Evolutionary conservation across 2,113 vertebrate species (phyloP).

Genomic region (Drymodes brunneopygia): DNA sequence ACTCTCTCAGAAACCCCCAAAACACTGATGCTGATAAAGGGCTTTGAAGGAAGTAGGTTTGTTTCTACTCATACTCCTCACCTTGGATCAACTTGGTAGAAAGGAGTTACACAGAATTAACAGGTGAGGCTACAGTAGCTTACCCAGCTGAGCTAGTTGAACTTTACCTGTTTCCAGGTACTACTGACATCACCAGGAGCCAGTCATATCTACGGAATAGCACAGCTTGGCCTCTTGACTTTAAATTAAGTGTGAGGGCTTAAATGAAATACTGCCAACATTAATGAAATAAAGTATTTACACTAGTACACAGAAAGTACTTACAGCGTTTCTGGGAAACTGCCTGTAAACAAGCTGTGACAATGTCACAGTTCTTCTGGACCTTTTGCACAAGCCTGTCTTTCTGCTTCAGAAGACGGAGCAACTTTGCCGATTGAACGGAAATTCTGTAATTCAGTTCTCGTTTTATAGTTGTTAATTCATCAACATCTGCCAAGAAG

Average conservation of each 20-base stretch:
- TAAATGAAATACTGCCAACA: background rate
- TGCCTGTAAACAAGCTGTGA: slow-evolving; percentile 93
- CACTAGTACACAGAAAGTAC: slow-evolving; percentile 20
- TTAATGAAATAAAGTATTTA: background rate
- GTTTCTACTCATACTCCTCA: background rate
- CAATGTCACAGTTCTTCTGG: slow-evolving; percentile 90
- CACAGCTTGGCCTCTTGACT: background rate
- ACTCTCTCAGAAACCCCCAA: background rate
- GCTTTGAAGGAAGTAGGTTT: background rate
- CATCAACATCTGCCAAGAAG: slow-evolving; percentile 73
- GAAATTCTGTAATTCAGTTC: slow-evolving; percentile 86
- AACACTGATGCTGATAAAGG: background rate
- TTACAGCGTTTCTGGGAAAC: slow-evolving; percentile 94
- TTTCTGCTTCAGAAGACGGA: slow-evolving; percentile 89
- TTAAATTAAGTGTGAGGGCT: background rate
- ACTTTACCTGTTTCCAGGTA: background rate
- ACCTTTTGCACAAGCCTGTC: slow-evolving; percentile 84
- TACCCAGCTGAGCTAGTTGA: background rate
- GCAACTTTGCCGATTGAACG: slow-evolving; percentile 87
- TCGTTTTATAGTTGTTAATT: slow-evolving; percentile 81
- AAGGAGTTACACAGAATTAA: background rate
- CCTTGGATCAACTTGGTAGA: background rate
- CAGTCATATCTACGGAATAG: background rate
- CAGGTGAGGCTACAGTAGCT: background rate
- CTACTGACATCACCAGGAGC: background rate